Percentiles rank a stretch among this genome's conserved stretches.
Evolutionary conservation across 2,888 invertebrate genomes (phyloP).

Genomic region (Meliscaeva auricollis): DNA sequence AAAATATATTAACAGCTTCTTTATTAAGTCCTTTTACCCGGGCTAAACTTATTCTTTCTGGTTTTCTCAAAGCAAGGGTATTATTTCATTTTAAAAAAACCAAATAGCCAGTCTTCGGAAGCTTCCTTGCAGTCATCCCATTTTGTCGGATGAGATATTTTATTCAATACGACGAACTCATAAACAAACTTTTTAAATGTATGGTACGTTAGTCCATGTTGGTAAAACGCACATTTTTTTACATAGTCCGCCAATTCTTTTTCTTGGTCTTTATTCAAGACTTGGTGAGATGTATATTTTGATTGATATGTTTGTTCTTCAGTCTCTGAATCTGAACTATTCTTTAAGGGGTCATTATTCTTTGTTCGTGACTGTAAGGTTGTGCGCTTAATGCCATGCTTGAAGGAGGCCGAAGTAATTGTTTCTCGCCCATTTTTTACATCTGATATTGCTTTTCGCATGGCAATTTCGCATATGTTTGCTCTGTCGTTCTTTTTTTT

Average conservation of each 20-base stretch:
- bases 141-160: not conserved
- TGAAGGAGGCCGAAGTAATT: not conserved
- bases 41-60: slow-evolving; percentile 1
- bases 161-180: not conserved
- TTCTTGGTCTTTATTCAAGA: not conserved
- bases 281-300: not conserved
- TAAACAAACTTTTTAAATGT: slow-evolving; percentile 1
- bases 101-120: slow-evolving; percentile 3
- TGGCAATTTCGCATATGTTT: not conserved
- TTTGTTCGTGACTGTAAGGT: not conserved
- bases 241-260: not conserved
- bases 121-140: slow-evolving; percentile 2
- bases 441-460: not conserved
- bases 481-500: not conserved
- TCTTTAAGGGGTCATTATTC: not conserved
- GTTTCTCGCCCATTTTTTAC: slow-evolving; percentile 2
- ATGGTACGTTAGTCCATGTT: slow-evolving; percentile 2
- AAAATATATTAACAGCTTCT: not conserved
- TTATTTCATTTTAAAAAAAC: slow-evolving; percentile 1
- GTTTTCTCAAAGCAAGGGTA: slow-evolving; percentile 5
- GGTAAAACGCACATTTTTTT: slow-evolving; percentile 2
- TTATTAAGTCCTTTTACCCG: not conserved
- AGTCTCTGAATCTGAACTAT: not conserved
- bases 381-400: not conserved
- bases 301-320: slow-evolving; percentile 1